Base-by-base conservation (phyloP, 2,113 vertebrate species). In the Anas platyrhynchos region DNA sequence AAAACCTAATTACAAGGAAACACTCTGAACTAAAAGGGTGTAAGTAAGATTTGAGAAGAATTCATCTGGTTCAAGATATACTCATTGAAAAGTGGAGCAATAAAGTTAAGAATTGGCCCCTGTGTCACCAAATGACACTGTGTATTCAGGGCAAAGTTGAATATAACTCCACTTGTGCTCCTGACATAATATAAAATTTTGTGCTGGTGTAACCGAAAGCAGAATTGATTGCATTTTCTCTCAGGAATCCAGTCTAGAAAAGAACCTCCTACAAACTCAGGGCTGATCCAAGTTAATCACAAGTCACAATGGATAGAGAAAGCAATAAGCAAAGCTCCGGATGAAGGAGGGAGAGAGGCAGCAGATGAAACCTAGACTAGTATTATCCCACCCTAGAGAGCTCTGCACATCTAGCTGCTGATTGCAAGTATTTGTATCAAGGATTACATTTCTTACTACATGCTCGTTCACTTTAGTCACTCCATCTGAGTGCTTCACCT, bases 351-450 rank as follows among this genome's bases (percentile, higher is more conserved):
- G 74, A 74, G 13, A 16, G 55, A 94, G 23, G 6, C 9, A 23
- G 52, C 65, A 90, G 48, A 43, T 0, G 26, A 89, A 85, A 76
- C 17, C 15, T 13, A 0, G 1, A 11, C 0, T 2, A 38, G 32
- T 20, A 7, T 36, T 68, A 29, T 46, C 32, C 36, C 29, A 36
- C 8, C 13, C 46, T 16, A 36, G 80, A 50, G 62, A 68, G 27
- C 44, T 79, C 55, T 80, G n/a, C 31, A 41, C 5, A 4, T 73
- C 67, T 8, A 68, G 61, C 58, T 59, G 78, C 36, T 74, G 78
- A 52, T 80, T 34, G 9, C 1, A 0, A 25, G 20, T 13, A 5
- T 8, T 12, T 12, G 14, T 1, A 50, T 36, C 7, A 10, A n/a
- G 44, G 43, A 17, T 36, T 16, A 13, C 0, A 0, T 66, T 93